Evolutionary conservation across 2,113 vertebrate species (phyloP).

Genomic region (Larimichthys crocea): DNA sequence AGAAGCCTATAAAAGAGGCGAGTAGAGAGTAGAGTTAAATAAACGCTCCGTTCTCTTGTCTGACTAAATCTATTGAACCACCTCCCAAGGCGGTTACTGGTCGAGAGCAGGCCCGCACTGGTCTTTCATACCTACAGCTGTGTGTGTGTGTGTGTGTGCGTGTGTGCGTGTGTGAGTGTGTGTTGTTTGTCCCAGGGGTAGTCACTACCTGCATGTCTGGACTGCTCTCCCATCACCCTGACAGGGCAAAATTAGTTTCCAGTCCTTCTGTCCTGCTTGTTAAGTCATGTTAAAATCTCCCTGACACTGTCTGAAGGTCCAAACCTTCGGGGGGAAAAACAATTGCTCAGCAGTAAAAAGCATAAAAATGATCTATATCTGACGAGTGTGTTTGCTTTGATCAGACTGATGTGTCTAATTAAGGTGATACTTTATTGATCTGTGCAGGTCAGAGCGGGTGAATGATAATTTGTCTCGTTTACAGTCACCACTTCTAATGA

Average conservation of each 20-base stretch:
- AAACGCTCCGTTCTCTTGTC: slow-evolving; percentile 8
- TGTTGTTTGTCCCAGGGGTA: slow-evolving; percentile 43
- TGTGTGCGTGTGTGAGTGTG: slow-evolving; percentile 18
- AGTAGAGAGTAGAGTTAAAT: neutral
- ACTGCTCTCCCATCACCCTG: slow-evolving; percentile 61
- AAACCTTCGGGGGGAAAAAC: slow-evolving; percentile 11
- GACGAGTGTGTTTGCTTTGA: neutral
- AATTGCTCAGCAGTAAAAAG: slow-evolving; percentile 7
- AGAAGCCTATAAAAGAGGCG: neutral
- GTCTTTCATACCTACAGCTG: slow-evolving; percentile 40
- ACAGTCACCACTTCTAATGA: slow-evolving; percentile 24
- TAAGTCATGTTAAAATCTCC: slow-evolving; percentile 64
- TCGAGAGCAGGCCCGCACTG: slow-evolving; percentile 62
- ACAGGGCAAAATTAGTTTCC: slow-evolving; percentile 52
- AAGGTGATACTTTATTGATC: slow-evolving; percentile 27
- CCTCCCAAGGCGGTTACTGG: slow-evolving; percentile 28
- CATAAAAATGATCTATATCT: neutral
- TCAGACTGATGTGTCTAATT: neutral
- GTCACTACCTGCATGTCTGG: slow-evolving; percentile 64
- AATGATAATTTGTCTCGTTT: slow-evolving; percentile 27
- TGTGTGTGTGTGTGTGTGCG: slow-evolving; percentile 23
- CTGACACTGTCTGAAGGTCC: slow-evolving; percentile 45
- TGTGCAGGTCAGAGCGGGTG: neutral
- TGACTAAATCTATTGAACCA: neutral
- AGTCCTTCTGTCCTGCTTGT: slow-evolving; percentile 60